Evolutionary conservation across 1,140 invertebrate species (phyloP).

Genomic region (Bombus confusus): DNA sequence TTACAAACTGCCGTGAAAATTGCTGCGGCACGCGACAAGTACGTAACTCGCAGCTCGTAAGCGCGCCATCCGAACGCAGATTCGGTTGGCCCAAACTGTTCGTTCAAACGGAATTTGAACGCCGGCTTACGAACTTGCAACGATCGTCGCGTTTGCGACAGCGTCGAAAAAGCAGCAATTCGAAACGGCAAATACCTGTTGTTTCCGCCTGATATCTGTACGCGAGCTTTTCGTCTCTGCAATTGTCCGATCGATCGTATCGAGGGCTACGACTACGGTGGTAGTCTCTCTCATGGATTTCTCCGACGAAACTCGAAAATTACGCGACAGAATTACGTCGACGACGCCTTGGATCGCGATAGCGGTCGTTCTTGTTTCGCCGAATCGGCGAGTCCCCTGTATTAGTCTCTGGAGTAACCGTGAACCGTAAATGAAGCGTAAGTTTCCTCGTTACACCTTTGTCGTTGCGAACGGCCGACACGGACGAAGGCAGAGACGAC

Average conservation of each 20-base stretch:
- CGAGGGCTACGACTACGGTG: no score
- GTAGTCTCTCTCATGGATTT: no score
- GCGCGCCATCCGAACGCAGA: not conserved
- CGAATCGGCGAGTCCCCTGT: not conserved
- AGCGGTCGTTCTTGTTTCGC: not conserved
- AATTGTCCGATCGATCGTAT: fast-evolving
- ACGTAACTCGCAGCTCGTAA: not conserved
- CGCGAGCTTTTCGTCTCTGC: no score
- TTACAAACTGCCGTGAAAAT: not conserved
- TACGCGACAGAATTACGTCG: not conserved
- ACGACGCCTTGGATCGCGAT: conserved; percentile 26
- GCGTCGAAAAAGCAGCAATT: no score
- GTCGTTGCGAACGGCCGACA: conserved; percentile 37
- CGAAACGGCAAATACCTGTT: no score
- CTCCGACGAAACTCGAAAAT: not conserved
- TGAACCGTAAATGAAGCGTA: conserved; percentile 47
- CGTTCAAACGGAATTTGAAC: not conserved
- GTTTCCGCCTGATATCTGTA: no score
- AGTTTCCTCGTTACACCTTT: conserved; percentile 52
- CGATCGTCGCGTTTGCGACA: not conserved
- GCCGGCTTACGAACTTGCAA: no score
- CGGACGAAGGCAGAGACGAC: not conserved
- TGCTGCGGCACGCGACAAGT: not conserved
- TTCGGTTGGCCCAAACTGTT: not conserved
- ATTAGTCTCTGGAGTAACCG: not conserved